phyloP scores from a whole-genome alignment of 2,888 invertebrate genomes.

The Euspilapteryx auroguttella region DNA sequence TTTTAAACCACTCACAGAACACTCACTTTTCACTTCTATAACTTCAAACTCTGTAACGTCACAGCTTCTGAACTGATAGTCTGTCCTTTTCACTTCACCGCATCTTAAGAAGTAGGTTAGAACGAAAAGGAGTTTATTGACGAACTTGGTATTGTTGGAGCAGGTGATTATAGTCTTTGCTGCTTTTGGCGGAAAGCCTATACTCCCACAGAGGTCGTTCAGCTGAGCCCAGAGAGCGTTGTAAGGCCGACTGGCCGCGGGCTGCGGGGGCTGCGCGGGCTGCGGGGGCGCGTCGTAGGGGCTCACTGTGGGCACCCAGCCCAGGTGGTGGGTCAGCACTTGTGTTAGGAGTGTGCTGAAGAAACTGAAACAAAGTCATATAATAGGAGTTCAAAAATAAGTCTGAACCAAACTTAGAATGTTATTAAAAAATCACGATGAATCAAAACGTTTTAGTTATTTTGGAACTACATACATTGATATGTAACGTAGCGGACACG shows the following conservation, averaged over 20 bases:
- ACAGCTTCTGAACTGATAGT: constrained; percentile 30
- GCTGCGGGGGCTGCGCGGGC: background rate
- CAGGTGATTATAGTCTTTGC: constrained; percentile 82
- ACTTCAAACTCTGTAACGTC: constrained; percentile 20
- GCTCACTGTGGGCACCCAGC: constrained; percentile 84
- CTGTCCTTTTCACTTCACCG: constrained; percentile 66
- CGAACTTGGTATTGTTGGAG: constrained; percentile 62
- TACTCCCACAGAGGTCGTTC: constrained; percentile 82
- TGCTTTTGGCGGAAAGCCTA: constrained; percentile 76
- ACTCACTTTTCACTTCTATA: constrained; percentile 34
- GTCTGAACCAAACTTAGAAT: no score
- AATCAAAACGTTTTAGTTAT: no score
- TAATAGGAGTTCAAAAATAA: no score
- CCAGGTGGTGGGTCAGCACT: constrained; percentile 86
- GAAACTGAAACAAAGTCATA: constrained; percentile 68
- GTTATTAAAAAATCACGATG: no score
- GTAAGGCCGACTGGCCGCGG: constrained; percentile 56
- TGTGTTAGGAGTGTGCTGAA: constrained; percentile 87
- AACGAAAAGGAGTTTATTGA: constrained; percentile 74
- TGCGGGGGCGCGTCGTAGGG: constrained; percentile 28
- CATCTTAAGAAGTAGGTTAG: constrained; percentile 88
- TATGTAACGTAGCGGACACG: no score
- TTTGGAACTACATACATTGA: no score
- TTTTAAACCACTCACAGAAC: constrained; percentile 10
- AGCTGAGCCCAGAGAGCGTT: constrained; percentile 92